These are phyloP conservation scores for Synanthedon formicaeformis DNA, from an alignment of 2,888 invertebrate species.

Conservation along the genomic window DNA sequence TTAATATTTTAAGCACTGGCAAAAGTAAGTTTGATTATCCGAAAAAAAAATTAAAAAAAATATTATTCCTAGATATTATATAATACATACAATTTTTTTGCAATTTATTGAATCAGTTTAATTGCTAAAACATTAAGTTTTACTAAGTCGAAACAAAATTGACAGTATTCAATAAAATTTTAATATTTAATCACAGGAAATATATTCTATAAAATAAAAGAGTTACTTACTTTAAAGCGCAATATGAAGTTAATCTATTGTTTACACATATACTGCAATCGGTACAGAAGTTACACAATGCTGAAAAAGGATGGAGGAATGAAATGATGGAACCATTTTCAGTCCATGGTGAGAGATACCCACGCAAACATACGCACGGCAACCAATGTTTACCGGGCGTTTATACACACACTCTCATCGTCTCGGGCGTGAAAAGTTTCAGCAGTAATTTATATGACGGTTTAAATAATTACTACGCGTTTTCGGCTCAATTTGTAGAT, in stretches of 20 bases:
- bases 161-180: too few relatives aligned
- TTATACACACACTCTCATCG: slow-evolving; percentile 29
- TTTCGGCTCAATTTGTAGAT: slow-evolving; percentile 70
- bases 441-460: slow-evolving; percentile 70
- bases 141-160: too few relatives aligned
- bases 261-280: slow-evolving; percentile 18
- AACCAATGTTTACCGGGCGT: slow-evolving; percentile 18
- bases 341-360: slow-evolving; percentile 43
- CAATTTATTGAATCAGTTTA: too few relatives aligned
- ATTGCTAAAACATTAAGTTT: too few relatives aligned
- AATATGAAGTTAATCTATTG: neutral
- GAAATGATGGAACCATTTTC: slow-evolving; percentile 67
- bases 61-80: too few relatives aligned
- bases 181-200: too few relatives aligned
- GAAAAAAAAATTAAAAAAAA: too few relatives aligned
- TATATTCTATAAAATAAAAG: too few relatives aligned
- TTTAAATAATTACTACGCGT: slow-evolving; percentile 69
- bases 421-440: slow-evolving; percentile 61
- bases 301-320: slow-evolving; percentile 63
- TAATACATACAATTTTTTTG: too few relatives aligned
- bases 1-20: too few relatives aligned
- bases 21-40: too few relatives aligned
- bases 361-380: slow-evolving; percentile 27
- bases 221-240: too few relatives aligned
- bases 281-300: slow-evolving; percentile 48